Base-by-base conservation (phyloP, 2,888 invertebrate species). In the Pachymerium ferrugineum region DNA sequence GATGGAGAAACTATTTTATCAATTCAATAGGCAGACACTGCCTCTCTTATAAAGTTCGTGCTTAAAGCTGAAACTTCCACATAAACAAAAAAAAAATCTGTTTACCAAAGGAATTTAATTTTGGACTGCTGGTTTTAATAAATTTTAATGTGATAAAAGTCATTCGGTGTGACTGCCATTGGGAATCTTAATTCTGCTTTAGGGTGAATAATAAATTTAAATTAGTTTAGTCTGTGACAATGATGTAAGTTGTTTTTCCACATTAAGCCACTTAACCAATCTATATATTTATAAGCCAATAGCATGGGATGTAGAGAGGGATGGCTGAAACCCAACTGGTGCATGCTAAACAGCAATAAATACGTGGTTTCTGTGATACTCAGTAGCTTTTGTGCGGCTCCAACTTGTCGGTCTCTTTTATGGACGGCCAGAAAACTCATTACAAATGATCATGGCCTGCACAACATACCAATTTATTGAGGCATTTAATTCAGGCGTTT, bases 301-400 rank as follows among this genome's bases (percentile, higher is more conserved):
- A 54, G 22, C 19, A 22, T 22, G 47, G 19, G 19, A 54, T 22
- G 19, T 22, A 54, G 47, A 19, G 47, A 19, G 10, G 16, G 4
- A 22, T 22, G 47, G 19, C 19, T 19, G 22, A 54, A 54, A 54
- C 19, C 47, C 47, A 54, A 54, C 16, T 54, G 47, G 47, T 54
- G 47, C 47, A 54, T 54, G 47, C 16, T 54, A 54, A 54, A 54
- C 47, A 54, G 47, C 47, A 54, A 54, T 54, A 54, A 54, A 54
- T 54, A 54, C 47, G 47, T 54, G 47, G 47, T n/a, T n/a, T 54
- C 47, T 54, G 19, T 16, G 47, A 19, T 54, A 22, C 47, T 22
- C 47, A 54, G 47, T 54, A 19, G 47, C 47, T 54, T 54, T 54
- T 54, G 47, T 54, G 47, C 47, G 47, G 47, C 47, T 54, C 47